Evolutionary conservation across 2,797 vertebrate species (phyloP), one percentile per base, ranked within the genome.

Genomic region (Arctocebus calabarensis): DNA sequence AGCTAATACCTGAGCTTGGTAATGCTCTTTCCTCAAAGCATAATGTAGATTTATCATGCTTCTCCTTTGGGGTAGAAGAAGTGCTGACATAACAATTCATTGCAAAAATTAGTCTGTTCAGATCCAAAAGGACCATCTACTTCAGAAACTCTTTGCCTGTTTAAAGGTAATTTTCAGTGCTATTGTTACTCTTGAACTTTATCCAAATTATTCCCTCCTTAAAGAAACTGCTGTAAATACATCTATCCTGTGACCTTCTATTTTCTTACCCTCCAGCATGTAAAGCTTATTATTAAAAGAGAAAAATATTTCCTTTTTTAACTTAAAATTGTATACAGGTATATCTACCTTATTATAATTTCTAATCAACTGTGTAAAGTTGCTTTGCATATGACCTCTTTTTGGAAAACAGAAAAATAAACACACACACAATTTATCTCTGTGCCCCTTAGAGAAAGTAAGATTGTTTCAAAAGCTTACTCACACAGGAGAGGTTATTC

Each of bases 21-120:
- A 97, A 96, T 97, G 85, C 75, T 95, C 45, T 94, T 97, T 96
- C 61, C 79, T 96, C 86, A 97, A 97, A 96, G 88, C 66, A 90
- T 85, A 97, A 95, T 92, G 87, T 87, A 96, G 95, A 95, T 96
- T 96, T 92, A 96, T 96, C 94, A 96, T 61, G 78, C 74, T 92
- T 93, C 92, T 92, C 94, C 88, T 94, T 61, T 68, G 84, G 77
- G 81, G 22, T 94, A 96, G 83, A 96, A 62, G 90, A 97, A 96
- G 20, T 97, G 96, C 96, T 97, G 96, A 97, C 93, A 95, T 92
- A 97, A 87, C 85, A 88, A 43, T 92, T 96, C 22, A n/a, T 68
- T 94, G 74, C 10, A 70, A 34, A 93, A 97, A 96, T 94, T 87
- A 94, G 66, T 86, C 83, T 90, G 68, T 85, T 97, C 86, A 94